Evolutionary conservation across 2,888 invertebrate genomes (phyloP), one percentile per base, ranked within the genome.

Genomic region (Alcis repandata): DNA sequence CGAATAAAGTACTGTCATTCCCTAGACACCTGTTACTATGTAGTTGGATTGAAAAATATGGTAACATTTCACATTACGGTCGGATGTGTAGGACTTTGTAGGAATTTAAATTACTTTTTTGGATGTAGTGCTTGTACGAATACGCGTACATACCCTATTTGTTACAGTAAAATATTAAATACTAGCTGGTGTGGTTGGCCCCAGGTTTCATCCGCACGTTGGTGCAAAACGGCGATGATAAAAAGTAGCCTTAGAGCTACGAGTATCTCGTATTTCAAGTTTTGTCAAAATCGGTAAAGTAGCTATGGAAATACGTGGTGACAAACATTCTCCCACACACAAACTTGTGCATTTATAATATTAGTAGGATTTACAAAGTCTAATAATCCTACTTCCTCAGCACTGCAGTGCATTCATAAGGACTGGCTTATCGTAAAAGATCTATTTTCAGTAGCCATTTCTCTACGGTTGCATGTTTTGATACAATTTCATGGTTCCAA

Each of bases 401-500:
- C 27, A 49, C 41, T 49, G 48, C 54, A 54, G 20, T 49, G 49
- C 48, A 49, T 49, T 41, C 56, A 49, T 41, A 60, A 57, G 57
- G 54, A 51, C 36, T 32, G 27, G n/a, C 46, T 64, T 64, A 64
- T 64, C 56, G 52, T 45, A 45, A 46, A 59, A 62, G 49, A 62
- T 54, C 53, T 33, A 61, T 54, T 49, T 64, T 49, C 48, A 63
- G 46, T 45, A 11, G 52, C 53, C 11, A 53, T 63, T 58, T 48
- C 41, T 48, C 58, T 45, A 48, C 45, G 53, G 65, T 67, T 65
- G 71, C 69, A 68, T 69, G 73, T 66, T 76, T 69, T 64, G 68
- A 67, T 70, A 71, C 71, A 71, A 74, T 76, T 76, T 74, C 62
- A 68, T 48, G 17, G 67, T 66, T 59, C 52, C 57, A 63, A 63